These are phyloP conservation scores for Clusia tigrina DNA, from an alignment of 2,888 invertebrate genomes.

Conservation along the genomic window DNA sequence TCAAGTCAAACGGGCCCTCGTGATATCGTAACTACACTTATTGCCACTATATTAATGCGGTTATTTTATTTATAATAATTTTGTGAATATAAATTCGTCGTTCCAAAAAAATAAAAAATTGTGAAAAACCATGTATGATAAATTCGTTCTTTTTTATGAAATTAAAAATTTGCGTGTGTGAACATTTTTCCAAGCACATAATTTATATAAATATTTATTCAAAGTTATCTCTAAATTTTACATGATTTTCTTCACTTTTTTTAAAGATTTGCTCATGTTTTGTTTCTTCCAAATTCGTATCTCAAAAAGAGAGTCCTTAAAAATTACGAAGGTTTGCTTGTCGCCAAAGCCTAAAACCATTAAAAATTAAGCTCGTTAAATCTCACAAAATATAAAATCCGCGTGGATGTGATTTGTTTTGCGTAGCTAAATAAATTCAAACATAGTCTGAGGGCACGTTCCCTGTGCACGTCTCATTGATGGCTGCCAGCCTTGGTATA, in stretches of 20 bases:
- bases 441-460: conserved; percentile 70
- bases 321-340: no score
- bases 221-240: no score
- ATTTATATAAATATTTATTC: conserved; percentile 31
- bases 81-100: no score
- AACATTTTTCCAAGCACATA: conserved; percentile 40
- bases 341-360: no score
- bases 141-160: conserved; percentile 22
- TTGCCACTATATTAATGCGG: no score
- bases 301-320: no score
- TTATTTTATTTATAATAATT: no score
- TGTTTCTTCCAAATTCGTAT: neutral
- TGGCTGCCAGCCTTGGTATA: conserved; percentile 67
- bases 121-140: conserved; percentile 33
- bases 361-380: neutral
- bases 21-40: no score
- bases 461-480: conserved; percentile 68
- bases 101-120: no score
- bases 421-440: no score
- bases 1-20: no score
- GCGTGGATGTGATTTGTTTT: no score
- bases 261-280: neutral
- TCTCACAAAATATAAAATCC: neutral
- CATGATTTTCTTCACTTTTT: conserved; percentile 16
- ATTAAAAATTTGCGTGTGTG: neutral